Evolutionary conservation across 2,113 vertebrate genomes (phyloP).

Genomic region (Eurypyga helias): DNA sequence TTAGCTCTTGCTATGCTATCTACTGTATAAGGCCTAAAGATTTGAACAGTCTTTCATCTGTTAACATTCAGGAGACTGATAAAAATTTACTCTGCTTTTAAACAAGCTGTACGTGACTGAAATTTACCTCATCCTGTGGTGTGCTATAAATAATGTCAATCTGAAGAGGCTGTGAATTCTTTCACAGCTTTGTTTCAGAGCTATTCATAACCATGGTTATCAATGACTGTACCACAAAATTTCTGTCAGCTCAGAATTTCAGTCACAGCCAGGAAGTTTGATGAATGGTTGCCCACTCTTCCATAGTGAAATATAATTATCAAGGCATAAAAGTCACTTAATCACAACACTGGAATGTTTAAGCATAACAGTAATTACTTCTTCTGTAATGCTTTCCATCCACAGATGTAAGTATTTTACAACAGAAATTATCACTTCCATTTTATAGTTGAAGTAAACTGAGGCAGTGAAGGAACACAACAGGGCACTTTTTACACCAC

Average conservation of each 20-base stretch:
- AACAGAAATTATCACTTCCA: conserved; percentile 19
- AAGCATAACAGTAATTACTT: conserved; percentile 31
- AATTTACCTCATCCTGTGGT: conserved; percentile 71
- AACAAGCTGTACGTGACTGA: conserved; percentile 72
- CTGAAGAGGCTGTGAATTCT: conserved; percentile 76
- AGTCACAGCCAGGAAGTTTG: conserved; percentile 67
- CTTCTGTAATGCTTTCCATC: conserved; percentile 27
- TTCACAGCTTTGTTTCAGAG: conserved; percentile 76
- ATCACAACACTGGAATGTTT: neutral
- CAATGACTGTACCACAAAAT: conserved; percentile 72
- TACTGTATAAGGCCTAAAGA: conserved; percentile 53
- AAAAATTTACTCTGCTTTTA: conserved; percentile 76
- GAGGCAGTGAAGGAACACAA: neutral
- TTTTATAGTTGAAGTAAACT: conserved; percentile 44
- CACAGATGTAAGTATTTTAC: conserved; percentile 17
- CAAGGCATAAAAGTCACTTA: conserved; percentile 43
- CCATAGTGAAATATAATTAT: conserved; percentile 40
- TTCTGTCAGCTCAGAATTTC: conserved; percentile 67
- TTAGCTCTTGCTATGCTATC: conserved; percentile 65
- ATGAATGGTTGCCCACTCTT: conserved; percentile 51
- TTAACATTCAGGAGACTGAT: conserved; percentile 73
- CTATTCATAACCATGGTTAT: conserved; percentile 76
- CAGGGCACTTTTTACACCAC: neutral
- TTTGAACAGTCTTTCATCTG: conserved; percentile 73
- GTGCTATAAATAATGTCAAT: conserved; percentile 71